A percentile compares a stretch with the other conserved stretches of the same genome.
Evolutionary conservation across 2,797 vertebrate species (phyloP).

Genomic region (Sebastes oblongus): DNA sequence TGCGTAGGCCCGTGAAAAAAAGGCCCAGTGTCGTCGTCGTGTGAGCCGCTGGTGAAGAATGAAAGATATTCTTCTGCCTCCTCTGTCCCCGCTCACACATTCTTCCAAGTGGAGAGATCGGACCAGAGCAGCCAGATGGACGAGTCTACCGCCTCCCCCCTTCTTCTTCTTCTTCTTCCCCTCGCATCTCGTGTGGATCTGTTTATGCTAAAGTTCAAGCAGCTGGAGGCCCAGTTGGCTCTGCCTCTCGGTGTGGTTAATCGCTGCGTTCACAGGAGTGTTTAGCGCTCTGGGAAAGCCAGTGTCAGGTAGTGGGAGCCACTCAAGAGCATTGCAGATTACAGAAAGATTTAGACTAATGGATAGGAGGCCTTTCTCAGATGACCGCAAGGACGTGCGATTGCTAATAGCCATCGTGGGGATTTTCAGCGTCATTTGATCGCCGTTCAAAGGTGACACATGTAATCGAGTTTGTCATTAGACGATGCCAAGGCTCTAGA

Average conservation of each 20-base stretch:
- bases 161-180: neutral
- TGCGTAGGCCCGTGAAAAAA: slow-evolving; percentile 36
- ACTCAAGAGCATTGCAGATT: slow-evolving; percentile 50
- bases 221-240: slow-evolving; percentile 69
- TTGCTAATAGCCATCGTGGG: slow-evolving; percentile 34
- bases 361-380: slow-evolving; percentile 57
- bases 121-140: slow-evolving; percentile 51
- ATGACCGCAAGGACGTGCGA: slow-evolving; percentile 43
- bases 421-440: slow-evolving; percentile 48
- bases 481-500: neutral
- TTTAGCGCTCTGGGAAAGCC: slow-evolving; percentile 59
- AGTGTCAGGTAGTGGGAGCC: slow-evolving; percentile 67
- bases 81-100: slow-evolving; percentile 64
- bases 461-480: slow-evolving; percentile 18
- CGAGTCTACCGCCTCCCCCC: neutral
- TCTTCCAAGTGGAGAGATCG: slow-evolving; percentile 60
- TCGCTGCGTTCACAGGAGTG: slow-evolving; percentile 50
- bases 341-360: slow-evolving; percentile 56
- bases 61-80: slow-evolving; percentile 72
- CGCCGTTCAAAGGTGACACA: slow-evolving; percentile 41
- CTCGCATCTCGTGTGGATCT: slow-evolving; percentile 51
- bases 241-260: slow-evolving; percentile 49
- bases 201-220: slow-evolving; percentile 69
- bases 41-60: slow-evolving; percentile 63
- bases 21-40: slow-evolving; percentile 55